These are phyloP conservation scores for Rattus rattus DNA, from an alignment of 2,113 vertebrate genomes.

Conservation along the genomic window DNA sequence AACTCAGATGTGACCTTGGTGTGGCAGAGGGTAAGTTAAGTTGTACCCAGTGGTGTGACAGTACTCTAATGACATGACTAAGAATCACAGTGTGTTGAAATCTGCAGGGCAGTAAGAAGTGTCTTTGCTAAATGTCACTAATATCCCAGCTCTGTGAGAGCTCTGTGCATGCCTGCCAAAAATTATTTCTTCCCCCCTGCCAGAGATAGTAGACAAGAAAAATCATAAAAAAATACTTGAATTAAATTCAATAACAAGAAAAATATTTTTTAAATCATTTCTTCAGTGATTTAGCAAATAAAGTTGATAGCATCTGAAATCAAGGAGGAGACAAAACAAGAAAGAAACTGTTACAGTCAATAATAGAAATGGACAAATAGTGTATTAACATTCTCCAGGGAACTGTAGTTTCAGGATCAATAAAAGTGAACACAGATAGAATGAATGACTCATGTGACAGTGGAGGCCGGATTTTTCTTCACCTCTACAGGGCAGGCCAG, in stretches of 20 bases:
- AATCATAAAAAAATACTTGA: conserved; percentile 40
- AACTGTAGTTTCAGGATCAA: background rate
- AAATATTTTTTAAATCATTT: conserved; percentile 40
- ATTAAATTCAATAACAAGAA: conserved; percentile 27
- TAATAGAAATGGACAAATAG: conserved; percentile 13
- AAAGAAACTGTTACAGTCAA: background rate
- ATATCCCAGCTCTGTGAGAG: background rate
- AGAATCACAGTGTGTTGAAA: background rate
- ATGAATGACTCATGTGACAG: background rate
- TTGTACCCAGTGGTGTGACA: background rate
- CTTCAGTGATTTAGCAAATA: conserved; percentile 29
- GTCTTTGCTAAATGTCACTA: background rate
- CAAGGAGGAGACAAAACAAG: conserved; percentile 22
- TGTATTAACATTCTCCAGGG: background rate
- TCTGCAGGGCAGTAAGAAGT: background rate
- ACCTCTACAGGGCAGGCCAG: background rate
- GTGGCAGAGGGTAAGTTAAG: background rate
- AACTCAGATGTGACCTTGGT: background rate
- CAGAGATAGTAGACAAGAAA: background rate
- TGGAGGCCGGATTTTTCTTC: background rate
- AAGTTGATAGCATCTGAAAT: background rate
- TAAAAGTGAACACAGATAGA: background rate
- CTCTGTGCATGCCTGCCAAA: background rate
- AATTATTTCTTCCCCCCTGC: background rate
- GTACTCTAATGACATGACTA: background rate